Base-by-base conservation (phyloP, 1,140 invertebrate genomes). In the Elymnias hypermnestra region DNA sequence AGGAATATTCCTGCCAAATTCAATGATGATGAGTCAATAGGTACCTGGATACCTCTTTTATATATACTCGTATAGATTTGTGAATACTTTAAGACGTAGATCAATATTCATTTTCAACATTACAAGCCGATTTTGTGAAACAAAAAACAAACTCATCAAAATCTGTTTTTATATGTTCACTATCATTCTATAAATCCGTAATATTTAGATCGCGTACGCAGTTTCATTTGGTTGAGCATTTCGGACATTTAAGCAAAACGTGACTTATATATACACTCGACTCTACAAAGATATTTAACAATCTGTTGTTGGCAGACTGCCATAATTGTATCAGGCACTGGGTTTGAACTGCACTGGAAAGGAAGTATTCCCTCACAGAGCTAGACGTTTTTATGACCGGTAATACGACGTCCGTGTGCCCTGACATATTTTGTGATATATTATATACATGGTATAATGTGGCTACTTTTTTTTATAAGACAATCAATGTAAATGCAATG, bases 311-410 rank as follows among this genome's bases (percentile, higher is more conserved):
- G 74, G 74, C 72, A 53, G 14, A 23, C 31, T 52, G 70, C 72
- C 74, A 78, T 71, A 68, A 71, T 71, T 56, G 61, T 62, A 47
- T 48, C 54, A 58, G 59, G 58, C 53, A 57, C 53, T 72, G 59
- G 56, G 49, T 52, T 55, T 58, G 44, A 51, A 48, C 61, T 59
- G 49, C 52, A 63, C 45, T 57, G 40, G 28, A 66, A 58, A 74
- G 68, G 68, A 72, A 76, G 60, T 59, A 45, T 62, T 73, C 38
- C 41, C 46, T 72, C 63, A 66, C 49, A 61, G 55, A 54, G 44
- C 45, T 41, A 53, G 65, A 70, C 68, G 44, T 66, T 65, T 73
- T 68, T 72, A 73, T 73, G 43, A 55, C 41, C 54, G 29, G 25
- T 59, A 58, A 56, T 52, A 54, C 31, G 17, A n/a, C 33, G 33